Conservation (phyloP, 2,888 invertebrate species). For the Erebia aethiops region DNA sequence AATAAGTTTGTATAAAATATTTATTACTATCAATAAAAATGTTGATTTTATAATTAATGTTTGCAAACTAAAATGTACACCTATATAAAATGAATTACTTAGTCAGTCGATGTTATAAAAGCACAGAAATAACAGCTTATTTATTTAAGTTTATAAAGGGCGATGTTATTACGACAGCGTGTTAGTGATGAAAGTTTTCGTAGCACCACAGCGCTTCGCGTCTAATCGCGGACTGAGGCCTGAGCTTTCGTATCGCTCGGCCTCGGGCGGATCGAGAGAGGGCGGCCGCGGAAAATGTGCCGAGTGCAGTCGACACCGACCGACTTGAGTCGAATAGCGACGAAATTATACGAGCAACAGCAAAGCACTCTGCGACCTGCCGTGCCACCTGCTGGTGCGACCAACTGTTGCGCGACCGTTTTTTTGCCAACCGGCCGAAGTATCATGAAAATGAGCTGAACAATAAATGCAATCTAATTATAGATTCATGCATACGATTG, state of each 20-base stretch:
- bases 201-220: conserved; percentile 65
- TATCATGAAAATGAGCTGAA: conserved; percentile 69
- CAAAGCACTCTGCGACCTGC: conserved; percentile 69
- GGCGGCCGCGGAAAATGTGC: conserved; percentile 72
- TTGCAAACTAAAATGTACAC: neutral
- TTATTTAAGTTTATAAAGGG: conserved; percentile 6
- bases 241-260: conserved; percentile 61
- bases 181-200: conserved; percentile 35
- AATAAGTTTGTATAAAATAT: neutral
- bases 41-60: neutral
- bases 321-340: conserved; percentile 43
- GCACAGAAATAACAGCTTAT: neutral
- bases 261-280: conserved; percentile 71
- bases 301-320: conserved; percentile 50
- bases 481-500: conserved; percentile 25
- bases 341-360: conserved; percentile 55
- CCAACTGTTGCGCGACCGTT: conserved; percentile 83
- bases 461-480: conserved; percentile 8
- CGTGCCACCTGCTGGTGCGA: conserved; percentile 75
- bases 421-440: conserved; percentile 70
- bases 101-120: neutral
- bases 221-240: conserved; percentile 67
- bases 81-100: neutral
- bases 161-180: conserved; percentile 22
- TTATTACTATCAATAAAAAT: neutral